A percentile compares a stretch with the other conserved stretches of the same genome.
Evolutionary conservation across 92 coral and sea anemone genomes (phyloP).

Genomic region (Actinernus sp.): DNA sequence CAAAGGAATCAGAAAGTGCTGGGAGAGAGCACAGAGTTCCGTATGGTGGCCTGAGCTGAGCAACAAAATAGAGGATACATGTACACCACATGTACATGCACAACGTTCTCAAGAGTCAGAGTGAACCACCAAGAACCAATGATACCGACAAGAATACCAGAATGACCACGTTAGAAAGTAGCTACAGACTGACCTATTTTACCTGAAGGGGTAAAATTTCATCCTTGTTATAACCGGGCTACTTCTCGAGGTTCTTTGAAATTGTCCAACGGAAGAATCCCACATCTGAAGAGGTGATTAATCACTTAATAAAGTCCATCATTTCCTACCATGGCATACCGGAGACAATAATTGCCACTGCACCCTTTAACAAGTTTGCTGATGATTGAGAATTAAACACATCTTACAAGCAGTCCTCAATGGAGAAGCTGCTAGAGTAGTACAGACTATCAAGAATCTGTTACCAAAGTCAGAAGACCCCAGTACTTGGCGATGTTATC

Average conservation of each 20-base stretch:
- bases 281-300: conserved; percentile 1
- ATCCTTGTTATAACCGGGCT: too few relatives aligned
- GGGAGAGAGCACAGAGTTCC: conserved; percentile 56
- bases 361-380: conserved; percentile 1
- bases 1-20: conserved; percentile 52
- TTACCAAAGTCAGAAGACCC: conserved; percentile 44
- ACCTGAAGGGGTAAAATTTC: conserved; percentile 31
- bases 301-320: neutral
- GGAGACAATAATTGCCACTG: neutral
- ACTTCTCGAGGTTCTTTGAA: conserved; percentile 2
- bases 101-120: conserved; percentile 22
- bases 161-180: conserved; percentile 54
- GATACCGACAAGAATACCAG: conserved; percentile 43
- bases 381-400: neutral
- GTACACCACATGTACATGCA: conserved; percentile 28
- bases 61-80: conserved; percentile 28
- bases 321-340: neutral
- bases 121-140: too few relatives aligned
- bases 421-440: conserved; percentile 37
- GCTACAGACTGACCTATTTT: conserved; percentile 51
- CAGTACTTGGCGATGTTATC: too few relatives aligned
- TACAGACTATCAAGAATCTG: conserved; percentile 25
- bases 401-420: conserved; percentile 17
- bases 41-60: conserved; percentile 71
- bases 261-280: neutral